These are phyloP conservation scores for Enteromius argenteus DNA, from an alignment of 2,797 vertebrate genomes.

Conservation along the genomic window DNA sequence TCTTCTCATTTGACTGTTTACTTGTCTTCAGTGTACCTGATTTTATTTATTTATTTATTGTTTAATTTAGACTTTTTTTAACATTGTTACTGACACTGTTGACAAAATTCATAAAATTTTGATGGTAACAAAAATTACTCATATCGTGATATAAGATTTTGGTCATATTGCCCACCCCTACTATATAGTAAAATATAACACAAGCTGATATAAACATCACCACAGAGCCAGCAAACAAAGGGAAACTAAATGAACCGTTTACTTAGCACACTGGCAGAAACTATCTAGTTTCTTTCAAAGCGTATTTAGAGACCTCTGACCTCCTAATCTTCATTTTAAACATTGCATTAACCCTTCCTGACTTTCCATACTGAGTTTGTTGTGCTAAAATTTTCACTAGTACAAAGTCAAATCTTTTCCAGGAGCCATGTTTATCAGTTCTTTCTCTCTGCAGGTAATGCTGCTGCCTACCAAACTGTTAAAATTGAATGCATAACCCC, in stretches of 20 bases:
- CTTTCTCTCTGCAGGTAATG: background rate
- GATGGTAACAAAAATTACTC: too few relatives aligned
- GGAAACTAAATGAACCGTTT: background rate
- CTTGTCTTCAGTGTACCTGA: too few relatives aligned
- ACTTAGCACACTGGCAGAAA: background rate
- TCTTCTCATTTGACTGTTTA: too few relatives aligned
- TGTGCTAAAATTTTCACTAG: background rate
- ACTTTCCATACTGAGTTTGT: constrained; percentile 11
- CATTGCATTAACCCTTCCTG: constrained; percentile 1
- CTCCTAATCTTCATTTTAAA: background rate
- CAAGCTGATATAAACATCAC: background rate
- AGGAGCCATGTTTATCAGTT: background rate
- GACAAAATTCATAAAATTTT: too few relatives aligned
- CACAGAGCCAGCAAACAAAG: background rate
- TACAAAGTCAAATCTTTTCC: background rate
- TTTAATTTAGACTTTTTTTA: too few relatives aligned
- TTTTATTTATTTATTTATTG: too few relatives aligned
- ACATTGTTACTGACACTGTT: too few relatives aligned
- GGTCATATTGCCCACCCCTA: background rate
- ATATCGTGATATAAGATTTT: too few relatives aligned
- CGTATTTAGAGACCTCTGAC: background rate
- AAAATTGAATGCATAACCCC: background rate
- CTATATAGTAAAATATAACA: background rate
- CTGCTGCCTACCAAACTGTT: background rate
- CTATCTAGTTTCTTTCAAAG: background rate